Evolutionary conservation across 2,797 vertebrate species (phyloP).

Genomic region (Mionectes olivaceus): DNA sequence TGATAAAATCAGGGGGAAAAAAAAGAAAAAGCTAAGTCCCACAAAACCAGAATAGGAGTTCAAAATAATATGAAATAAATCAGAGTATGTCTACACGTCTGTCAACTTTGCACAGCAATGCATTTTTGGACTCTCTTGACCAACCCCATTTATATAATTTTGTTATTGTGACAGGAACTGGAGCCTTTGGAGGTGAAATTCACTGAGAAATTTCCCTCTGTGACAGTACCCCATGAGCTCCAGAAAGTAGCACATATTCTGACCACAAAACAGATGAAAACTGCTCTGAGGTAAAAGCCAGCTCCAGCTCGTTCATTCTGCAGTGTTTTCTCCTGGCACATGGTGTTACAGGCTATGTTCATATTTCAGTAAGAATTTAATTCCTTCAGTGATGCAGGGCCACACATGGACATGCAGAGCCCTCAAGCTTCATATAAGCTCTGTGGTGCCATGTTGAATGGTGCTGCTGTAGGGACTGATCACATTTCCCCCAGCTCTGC

Average conservation of each 20-base stretch:
- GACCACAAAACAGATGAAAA: background rate
- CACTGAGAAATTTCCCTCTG: background rate
- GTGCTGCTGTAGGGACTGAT: background rate
- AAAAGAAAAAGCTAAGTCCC: background rate
- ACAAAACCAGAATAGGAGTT: background rate
- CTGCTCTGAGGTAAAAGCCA: background rate
- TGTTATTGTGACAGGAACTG: background rate
- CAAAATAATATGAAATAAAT: background rate
- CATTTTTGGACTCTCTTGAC: background rate
- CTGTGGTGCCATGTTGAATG: too few species aligned
- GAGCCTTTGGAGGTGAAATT: background rate
- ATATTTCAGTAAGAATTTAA: background rate
- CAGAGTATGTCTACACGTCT: background rate
- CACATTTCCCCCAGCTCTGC: background rate
- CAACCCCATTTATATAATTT: rapidly evolving
- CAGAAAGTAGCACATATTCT: background rate
- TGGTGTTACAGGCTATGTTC: background rate
- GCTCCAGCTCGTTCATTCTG: background rate
- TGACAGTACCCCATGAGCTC: background rate
- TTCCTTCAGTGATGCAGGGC: background rate
- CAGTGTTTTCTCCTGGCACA: background rate
- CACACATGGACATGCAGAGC: background rate
- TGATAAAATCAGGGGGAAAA: background rate
- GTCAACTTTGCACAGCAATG: background rate
- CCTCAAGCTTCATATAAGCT: background rate